Evolutionary conservation across 2,888 invertebrate genomes (phyloP), one percentile per base, ranked within the genome.

Genomic region (Ophonus ardosiacus): DNA sequence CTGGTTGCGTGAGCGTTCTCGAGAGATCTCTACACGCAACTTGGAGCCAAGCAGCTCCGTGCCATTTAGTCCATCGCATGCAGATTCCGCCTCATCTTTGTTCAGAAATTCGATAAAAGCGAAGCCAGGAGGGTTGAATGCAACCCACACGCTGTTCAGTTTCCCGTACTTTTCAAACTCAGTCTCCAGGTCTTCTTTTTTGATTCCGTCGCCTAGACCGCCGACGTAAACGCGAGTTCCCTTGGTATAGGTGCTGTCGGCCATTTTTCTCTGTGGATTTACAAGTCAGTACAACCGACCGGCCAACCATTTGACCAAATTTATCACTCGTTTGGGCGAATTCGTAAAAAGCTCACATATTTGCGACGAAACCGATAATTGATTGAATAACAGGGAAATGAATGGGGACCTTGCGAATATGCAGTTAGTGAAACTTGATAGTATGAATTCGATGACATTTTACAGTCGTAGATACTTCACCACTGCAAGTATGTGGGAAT

Each of bases 101-200:
- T 96, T 96, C 91, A 96, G 95, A 92, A 97, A 98, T 92, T 98
- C 97, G 91, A 98, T 96, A 93, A 98, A 98, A 87, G 97, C 98
- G 92, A 98, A 98, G 90, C 98, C 97, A 88, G 97, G 97, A 88
- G 98, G 98, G 92, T 98, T 97, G 91, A 97, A 96, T 88, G 98
- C 97, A 88, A 97, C 97, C 97, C 97, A 98, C 87, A 97, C 97
- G 88, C 96, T 96, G 92, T 96, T 97, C 88, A 98, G 93, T 93
- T 97, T 97, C 88, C 98, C 98, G 92, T 95, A 98, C 92, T 97
- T 97, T 89, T 96, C 96, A 91, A 98, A 98, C 92, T 97, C 97
- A 90, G 95, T 94, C 91, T 98, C 97, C 87, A 98, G 93, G 91
- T 98, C 97, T 92, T 98, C 98, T 91, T 97, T 97, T 92, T 97